Conservation (phyloP, 1,140 invertebrate genomes). For the Phthorimaea operculella region DNA sequence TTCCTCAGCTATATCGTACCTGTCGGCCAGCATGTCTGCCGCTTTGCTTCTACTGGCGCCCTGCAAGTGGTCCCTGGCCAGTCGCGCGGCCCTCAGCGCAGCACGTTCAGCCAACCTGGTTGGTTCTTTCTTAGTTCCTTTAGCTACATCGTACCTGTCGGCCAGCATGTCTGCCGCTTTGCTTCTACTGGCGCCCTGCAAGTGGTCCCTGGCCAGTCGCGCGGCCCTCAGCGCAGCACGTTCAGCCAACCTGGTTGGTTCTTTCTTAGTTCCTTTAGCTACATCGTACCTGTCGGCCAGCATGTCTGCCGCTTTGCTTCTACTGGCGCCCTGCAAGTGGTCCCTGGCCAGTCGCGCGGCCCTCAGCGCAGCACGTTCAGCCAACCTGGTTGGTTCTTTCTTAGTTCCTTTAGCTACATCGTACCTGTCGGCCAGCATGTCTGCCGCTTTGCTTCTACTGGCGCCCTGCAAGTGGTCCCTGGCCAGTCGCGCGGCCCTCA, state of each 20-base stretch:
- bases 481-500: conserved; percentile 53
- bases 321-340: conserved; percentile 30
- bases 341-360: conserved; percentile 56
- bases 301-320: conserved; percentile 36
- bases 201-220: conserved; percentile 49
- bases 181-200: conserved; percentile 26
- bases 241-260: conserved; percentile 43
- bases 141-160: too few species aligned
- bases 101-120: too few species aligned
- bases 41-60: too few species aligned
- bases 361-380: conserved; percentile 54
- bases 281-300: too few species aligned
- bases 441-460: conserved; percentile 32
- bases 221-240: conserved; percentile 56
- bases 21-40: too few species aligned
- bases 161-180: conserved; percentile 41
- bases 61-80: too few species aligned
- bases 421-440: conserved; percentile 46
- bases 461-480: conserved; percentile 44
- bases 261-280: too few species aligned
- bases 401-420: too few species aligned
- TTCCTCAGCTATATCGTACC: too few species aligned
- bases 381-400: conserved; percentile 37
- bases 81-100: too few species aligned
- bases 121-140: too few species aligned